phyloP scores from a whole-genome alignment of 92 coral and sea anemone species.

The Parazoanthus darwini region DNA sequence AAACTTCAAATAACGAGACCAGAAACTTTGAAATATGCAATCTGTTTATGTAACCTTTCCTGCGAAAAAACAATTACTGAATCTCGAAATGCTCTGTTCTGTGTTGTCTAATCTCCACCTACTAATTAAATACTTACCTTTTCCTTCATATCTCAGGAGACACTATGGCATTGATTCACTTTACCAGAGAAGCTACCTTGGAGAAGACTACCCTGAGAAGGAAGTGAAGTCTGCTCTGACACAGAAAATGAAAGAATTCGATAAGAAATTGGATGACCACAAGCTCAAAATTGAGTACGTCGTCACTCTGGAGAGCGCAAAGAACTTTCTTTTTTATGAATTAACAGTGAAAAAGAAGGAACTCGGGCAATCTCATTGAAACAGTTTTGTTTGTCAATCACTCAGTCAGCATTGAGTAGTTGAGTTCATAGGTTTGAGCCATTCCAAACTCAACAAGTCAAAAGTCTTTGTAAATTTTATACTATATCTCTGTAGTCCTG shows the following conservation, averaged over 20 bases:
- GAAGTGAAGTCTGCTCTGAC: conserved; percentile 1
- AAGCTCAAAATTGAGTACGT: background rate
- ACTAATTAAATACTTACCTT: background rate
- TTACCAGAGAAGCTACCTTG: background rate
- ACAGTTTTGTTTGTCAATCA: no score
- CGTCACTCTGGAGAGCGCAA: background rate
- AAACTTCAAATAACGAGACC: no score
- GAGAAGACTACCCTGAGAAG: background rate
- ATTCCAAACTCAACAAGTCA: no score
- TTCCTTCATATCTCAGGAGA: background rate
- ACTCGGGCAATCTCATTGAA: no score
- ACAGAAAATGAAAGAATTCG: background rate
- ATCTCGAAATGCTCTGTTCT: background rate
- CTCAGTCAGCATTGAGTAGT: no score
- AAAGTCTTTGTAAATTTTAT: no score
- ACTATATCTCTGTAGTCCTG: no score
- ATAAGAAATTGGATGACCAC: background rate
- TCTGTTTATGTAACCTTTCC: background rate
- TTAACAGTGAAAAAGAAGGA: background rate
- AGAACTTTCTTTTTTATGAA: background rate
- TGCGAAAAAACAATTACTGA: background rate
- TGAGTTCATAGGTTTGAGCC: no score
- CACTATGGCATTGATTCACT: background rate
- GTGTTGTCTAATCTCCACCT: background rate
- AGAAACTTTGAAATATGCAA: no score